Evolutionary conservation across 2,888 invertebrate species (phyloP), one percentile per base, ranked within the genome.

Genomic region (Bedellia somnulentella): DNA sequence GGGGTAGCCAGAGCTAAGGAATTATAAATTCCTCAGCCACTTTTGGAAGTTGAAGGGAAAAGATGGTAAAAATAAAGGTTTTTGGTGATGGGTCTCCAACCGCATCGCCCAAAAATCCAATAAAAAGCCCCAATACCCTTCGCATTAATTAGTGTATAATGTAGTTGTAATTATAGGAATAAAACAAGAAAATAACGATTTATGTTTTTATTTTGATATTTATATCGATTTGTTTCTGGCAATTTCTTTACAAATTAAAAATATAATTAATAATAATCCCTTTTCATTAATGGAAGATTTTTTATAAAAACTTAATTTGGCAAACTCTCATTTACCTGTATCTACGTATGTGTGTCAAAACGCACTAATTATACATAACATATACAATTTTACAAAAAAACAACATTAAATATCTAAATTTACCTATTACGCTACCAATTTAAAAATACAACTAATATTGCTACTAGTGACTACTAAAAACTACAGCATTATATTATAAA

Each of bases 191-290:
- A 38, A 26, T 42, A 58, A 63, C 57, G 57, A 67, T 67, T 70
- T 66, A 66, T 64, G 54, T 62, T 70, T 73, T 71, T 66, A 68
- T 70, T 71, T 66, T 71, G 61, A 52, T 57, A 66, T 63, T 62
- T 56, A 60, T 61, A 62, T 63, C 61, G 59, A 67, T 57, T 49
- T 59, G 49, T 46, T 52, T 53, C 51, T 61, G 67, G 62, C 64
- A 64, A n/a, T n/a, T n/a, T 71, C 57, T 71, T 66, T 64, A 73
- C 62, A 70, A 68, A 70, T 68, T 66, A 70, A 59, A 55, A 32
- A n/a, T n/a, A n/a, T n/a, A n/a, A n/a, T n/a, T 33, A 29, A 30
- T 30, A 30, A 64, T 63, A 59, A 49, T 60, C 57, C 67, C 58
- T 58, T 70, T n/a, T 57, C 47, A 57, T 60, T 57, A 62, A 55